Evolutionary conservation across 2,888 invertebrate genomes (phyloP).

Genomic region (Tetanocera ferruginea): DNA sequence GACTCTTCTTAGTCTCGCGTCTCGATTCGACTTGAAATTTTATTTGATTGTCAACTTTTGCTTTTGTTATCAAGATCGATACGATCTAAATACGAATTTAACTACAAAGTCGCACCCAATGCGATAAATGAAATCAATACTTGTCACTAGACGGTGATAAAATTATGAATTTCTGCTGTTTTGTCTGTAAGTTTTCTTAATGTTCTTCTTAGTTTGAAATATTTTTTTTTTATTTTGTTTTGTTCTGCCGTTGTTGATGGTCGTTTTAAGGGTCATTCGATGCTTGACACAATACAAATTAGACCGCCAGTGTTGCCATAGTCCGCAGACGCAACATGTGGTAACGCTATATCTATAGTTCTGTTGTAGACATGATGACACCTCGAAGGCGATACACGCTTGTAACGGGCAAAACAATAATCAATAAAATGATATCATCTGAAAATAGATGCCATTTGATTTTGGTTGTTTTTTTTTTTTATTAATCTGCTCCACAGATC

Average conservation of each 20-base stretch:
- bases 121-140: slow-evolving; percentile 40
- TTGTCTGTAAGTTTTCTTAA: slow-evolving; percentile 6
- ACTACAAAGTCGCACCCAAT: slow-evolving; percentile 10
- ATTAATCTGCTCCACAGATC: too few species aligned
- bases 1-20: background rate
- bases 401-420: background rate
- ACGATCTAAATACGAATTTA: slow-evolving; percentile 19
- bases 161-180: slow-evolving; percentile 28
- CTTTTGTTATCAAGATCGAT: slow-evolving; percentile 32
- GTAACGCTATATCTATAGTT: background rate
- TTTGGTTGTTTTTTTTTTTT: background rate
- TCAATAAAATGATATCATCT: slow-evolving; percentile 26
- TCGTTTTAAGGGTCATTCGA: slow-evolving; percentile 15
- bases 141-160: slow-evolving; percentile 33
- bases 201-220: background rate
- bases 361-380: background rate
- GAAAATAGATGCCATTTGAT: background rate
- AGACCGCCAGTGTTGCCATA: slow-evolving; percentile 32
- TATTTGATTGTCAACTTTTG: background rate
- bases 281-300: slow-evolving; percentile 19
- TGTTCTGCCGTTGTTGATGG: slow-evolving; percentile 18
- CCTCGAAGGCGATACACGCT: background rate
- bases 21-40: background rate
- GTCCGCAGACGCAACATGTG: slow-evolving; percentile 9
- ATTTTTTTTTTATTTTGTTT: background rate